A percentile compares a stretch with the other conserved stretches of the same genome.
Evolutionary conservation across 2,797 vertebrate species (phyloP).

Genomic region (Cryptoprocta ferox): DNA sequence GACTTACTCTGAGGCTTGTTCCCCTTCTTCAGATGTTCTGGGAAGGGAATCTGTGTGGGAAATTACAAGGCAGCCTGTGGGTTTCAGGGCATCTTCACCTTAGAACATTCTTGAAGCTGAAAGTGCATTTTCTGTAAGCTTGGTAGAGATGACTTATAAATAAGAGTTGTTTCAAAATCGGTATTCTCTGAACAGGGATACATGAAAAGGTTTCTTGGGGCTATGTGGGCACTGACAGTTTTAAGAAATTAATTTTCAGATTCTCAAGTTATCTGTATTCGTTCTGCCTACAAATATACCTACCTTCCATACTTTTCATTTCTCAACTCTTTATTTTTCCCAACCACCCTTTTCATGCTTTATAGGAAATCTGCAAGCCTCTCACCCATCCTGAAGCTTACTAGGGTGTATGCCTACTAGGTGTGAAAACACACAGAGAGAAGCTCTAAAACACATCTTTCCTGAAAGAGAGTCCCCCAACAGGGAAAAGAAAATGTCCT

Average conservation of each 20-base stretch:
- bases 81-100: background rate
- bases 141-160: background rate
- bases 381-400: background rate
- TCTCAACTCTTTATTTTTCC: background rate
- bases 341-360: background rate
- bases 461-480: background rate
- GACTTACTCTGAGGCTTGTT: background rate
- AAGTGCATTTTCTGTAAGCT: background rate
- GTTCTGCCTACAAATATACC: background rate
- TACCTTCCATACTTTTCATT: background rate
- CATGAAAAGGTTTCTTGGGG: background rate
- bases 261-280: background rate
- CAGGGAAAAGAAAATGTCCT: background rate
- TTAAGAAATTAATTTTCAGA: constrained; percentile 37
- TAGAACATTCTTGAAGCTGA: background rate
- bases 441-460: background rate
- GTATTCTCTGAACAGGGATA: background rate
- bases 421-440: background rate
- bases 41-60: background rate
- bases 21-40: background rate
- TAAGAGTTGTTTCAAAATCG: background rate
- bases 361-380: background rate
- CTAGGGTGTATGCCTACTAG: background rate
- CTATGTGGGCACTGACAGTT: background rate
- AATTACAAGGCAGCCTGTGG: background rate